Conservation (phyloP, 2,797 vertebrate species). For the Anguilla anguilla region DNA sequence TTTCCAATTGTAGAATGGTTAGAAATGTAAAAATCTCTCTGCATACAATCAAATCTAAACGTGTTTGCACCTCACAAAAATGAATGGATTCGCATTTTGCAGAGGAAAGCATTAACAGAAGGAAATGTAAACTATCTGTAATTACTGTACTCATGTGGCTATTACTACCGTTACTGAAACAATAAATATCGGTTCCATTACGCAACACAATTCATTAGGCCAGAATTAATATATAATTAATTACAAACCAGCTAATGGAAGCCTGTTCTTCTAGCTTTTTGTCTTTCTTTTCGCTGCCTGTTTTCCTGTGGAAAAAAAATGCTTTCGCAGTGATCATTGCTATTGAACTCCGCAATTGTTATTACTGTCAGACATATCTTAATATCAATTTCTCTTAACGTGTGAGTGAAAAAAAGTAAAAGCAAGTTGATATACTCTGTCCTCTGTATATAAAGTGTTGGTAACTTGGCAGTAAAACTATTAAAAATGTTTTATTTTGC, state of each 20-base stretch:
- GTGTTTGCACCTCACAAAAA: background rate
- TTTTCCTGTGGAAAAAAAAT: background rate
- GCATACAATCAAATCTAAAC: background rate
- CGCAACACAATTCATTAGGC: background rate
- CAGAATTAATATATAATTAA: conserved; percentile 9
- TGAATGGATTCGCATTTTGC: background rate
- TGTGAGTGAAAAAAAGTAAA: background rate
- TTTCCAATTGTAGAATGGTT: background rate
- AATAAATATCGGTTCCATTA: background rate
- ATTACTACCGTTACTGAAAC: background rate
- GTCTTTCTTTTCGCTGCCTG: background rate
- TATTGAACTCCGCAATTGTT: background rate
- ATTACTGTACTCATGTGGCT: background rate
- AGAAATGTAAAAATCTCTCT: background rate
- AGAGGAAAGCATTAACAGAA: background rate
- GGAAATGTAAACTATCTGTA: background rate
- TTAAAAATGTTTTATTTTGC: background rate
- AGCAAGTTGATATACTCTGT: background rate
- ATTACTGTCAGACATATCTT: background rate
- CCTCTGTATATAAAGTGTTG: background rate
- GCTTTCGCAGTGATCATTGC: background rate
- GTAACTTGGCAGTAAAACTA: background rate
- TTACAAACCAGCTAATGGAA: background rate
- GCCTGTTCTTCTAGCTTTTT: background rate
- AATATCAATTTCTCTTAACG: background rate